Conservation (phyloP, 2,113 vertebrate genomes). For the Neofelis nebulosa region DNA sequence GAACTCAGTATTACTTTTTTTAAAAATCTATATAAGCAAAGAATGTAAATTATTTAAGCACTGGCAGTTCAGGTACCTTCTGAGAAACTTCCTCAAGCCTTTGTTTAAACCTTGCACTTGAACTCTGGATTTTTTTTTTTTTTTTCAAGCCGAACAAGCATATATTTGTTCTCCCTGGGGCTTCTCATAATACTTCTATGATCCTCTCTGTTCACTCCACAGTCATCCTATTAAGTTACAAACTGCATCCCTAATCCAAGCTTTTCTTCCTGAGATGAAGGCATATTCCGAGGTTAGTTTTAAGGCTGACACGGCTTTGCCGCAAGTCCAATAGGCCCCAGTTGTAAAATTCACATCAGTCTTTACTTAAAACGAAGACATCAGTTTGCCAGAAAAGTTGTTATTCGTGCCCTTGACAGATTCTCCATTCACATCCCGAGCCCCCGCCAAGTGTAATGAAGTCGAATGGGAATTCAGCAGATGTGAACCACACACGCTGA, state of each 20-base stretch:
- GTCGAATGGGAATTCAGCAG: background rate
- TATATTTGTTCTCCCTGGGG: conserved; percentile 27
- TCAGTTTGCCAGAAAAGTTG: background rate
- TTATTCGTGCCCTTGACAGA: background rate
- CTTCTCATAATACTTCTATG: background rate
- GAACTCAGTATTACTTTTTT: background rate
- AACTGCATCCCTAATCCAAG: background rate
- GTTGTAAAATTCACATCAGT: conserved; percentile 26
- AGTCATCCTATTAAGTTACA: conserved; percentile 48
- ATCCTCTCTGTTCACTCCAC: background rate
- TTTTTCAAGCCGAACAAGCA: background rate
- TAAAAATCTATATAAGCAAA: background rate
- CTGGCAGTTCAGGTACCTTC: background rate
- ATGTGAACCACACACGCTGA: conserved; percentile 13
- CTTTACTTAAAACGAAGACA: conserved; percentile 56
- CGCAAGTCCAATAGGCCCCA: conserved; percentile 16
- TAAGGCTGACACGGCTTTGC: background rate
- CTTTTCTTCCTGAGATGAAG: conserved; percentile 44
- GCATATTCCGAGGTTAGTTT: conserved; percentile 22
- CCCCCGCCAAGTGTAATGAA: conserved; percentile 44
- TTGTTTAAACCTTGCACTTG: conserved; percentile 41
- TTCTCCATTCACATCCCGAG: conserved; percentile 3
- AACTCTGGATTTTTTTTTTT: background rate
- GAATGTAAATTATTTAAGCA: background rate
- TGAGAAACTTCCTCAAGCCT: background rate